Conservation (phyloP, 2,113 vertebrate genomes). For the Diadophis punctatus region DNA sequence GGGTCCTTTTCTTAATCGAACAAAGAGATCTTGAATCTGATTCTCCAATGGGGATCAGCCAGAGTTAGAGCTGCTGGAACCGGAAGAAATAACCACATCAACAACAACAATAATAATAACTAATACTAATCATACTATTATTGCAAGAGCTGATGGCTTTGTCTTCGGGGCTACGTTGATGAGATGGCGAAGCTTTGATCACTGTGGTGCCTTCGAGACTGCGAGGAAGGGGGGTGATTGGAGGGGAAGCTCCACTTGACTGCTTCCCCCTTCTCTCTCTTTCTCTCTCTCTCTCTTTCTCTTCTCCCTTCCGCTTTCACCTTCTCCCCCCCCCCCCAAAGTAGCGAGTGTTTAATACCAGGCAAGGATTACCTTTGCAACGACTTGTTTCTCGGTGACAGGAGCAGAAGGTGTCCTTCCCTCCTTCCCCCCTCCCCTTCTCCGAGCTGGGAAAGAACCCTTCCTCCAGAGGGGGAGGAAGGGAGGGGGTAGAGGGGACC, state of each 20-base stretch:
- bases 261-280: neutral
- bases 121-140: neutral
- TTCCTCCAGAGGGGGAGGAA: neutral
- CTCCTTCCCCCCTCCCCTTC: conserved; percentile 16
- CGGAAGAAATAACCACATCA: neutral
- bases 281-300: neutral
- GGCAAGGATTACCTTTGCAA: conserved; percentile 14
- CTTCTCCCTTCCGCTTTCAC: neutral
- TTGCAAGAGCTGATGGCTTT: neutral
- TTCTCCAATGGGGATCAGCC: neutral
- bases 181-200: neutral
- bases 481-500: neutral
- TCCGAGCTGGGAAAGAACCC: neutral
- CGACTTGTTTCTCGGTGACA: conserved; percentile 7
- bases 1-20: neutral
- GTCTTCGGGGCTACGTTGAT: neutral
- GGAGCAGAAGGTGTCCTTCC: conserved; percentile 1
- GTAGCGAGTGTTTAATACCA: neutral
- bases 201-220: neutral
- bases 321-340: neutral
- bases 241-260: neutral
- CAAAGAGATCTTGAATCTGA: neutral
- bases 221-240: neutral
- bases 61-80: neutral
- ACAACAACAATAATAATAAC: too few species aligned